Conservation (phyloP, 2,888 invertebrate genomes). For the Eremobia ochroleuca region DNA sequence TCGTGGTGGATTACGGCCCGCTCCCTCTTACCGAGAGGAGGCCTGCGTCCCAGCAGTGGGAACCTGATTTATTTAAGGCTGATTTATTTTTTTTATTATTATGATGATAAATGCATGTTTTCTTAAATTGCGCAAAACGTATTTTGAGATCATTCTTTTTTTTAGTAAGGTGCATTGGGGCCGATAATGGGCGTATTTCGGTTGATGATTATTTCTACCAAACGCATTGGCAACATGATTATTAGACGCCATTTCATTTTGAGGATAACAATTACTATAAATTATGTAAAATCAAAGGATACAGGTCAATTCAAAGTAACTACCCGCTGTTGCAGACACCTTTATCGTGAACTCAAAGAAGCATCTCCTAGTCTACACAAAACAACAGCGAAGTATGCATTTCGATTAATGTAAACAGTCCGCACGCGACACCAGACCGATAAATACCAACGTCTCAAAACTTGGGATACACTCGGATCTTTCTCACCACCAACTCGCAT, state of each 20-base stretch:
- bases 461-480: conserved; percentile 39
- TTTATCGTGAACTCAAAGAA: conserved; percentile 35
- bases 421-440: conserved; percentile 57
- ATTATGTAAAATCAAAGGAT: no score
- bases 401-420: conserved; percentile 68
- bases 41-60: no score
- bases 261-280: conserved; percentile 7
- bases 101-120: neutral
- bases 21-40: no score
- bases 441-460: conserved; percentile 35
- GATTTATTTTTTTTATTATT: no score
- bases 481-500: conserved; percentile 41
- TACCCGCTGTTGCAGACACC: neutral
- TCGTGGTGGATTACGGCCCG: no score
- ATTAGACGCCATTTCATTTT: neutral
- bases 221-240: no score
- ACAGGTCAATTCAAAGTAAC: neutral
- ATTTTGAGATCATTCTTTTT: neutral
- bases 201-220: neutral
- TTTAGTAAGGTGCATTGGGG: neutral
- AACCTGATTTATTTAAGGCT: no score
- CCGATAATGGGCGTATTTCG: neutral
- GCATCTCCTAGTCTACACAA: conserved; percentile 37
- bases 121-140: neutral
- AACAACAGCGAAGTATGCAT: conserved; percentile 64